phyloP scores from a whole-genome alignment of 2,888 invertebrate genomes.

The Entomobrya proxima region DNA sequence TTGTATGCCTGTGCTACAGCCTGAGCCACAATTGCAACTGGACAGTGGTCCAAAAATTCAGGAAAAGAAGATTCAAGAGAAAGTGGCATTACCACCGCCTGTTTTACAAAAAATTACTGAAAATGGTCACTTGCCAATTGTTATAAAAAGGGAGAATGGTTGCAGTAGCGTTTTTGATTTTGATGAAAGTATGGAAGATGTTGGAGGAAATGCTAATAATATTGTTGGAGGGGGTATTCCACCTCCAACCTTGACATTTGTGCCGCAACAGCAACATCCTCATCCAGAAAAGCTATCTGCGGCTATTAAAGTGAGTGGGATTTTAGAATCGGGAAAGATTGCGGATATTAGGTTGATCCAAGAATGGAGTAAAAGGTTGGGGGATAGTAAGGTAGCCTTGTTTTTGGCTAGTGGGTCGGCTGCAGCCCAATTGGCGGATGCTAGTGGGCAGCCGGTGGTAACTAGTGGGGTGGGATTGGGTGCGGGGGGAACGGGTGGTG shows the following conservation, averaged over 20 bases:
- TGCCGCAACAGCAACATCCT: neutral
- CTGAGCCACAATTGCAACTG: conserved; percentile 33
- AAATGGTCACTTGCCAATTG: conserved; percentile 1
- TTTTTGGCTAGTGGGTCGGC: conserved; percentile 47
- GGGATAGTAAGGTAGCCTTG: conserved; percentile 55
- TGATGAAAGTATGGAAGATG: conserved; percentile 55
- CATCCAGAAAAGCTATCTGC: conserved; percentile 26
- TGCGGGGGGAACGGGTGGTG: neutral
- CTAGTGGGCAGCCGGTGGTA: no score
- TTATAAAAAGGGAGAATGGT: conserved; percentile 53
- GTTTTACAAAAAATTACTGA: conserved; percentile 43
- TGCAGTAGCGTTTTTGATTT: conserved; percentile 62
- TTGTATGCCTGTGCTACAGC: conserved; percentile 56
- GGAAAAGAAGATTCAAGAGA: conserved; percentile 2
- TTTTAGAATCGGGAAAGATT: conserved; percentile 47
- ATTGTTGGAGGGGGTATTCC: neutral
- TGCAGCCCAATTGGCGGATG: no score
- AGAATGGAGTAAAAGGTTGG: conserved; percentile 56
- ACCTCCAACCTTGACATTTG: neutral
- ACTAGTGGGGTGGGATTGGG: no score
- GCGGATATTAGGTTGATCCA: conserved; percentile 54
- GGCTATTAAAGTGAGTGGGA: conserved; percentile 46
- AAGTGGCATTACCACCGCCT: conserved; percentile 13
- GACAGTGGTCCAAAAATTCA: neutral
- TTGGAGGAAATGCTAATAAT: neutral